Percentiles rank a stretch among this genome's conserved stretches.
phyloP scores from a whole-genome alignment of 2,888 invertebrate species.

The Congeria kusceri region DNA sequence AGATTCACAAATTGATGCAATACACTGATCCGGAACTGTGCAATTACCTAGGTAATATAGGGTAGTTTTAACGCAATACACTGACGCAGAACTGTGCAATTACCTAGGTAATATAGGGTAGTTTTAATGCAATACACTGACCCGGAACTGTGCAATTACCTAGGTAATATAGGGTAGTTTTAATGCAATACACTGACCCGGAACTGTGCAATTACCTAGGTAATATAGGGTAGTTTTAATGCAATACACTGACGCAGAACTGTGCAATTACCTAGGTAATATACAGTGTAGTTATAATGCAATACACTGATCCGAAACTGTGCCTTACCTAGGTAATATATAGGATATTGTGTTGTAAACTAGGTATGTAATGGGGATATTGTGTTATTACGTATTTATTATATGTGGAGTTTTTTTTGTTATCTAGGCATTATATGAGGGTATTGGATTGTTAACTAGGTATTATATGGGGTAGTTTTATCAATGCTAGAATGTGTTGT shows the following conservation, averaged over 20 bases:
- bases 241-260: conserved; percentile 92
- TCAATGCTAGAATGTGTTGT: too few relatives aligned
- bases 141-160: conserved; percentile 93
- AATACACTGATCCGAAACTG: conserved; percentile 93
- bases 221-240: too few relatives aligned
- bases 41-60: conserved; percentile 89
- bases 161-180: conserved; percentile 87
- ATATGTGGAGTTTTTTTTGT: too few relatives aligned
- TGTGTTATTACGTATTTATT: conserved; percentile 91
- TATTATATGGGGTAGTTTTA: too few relatives aligned
- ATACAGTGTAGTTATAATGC: conserved; percentile 90
- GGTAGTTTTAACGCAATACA: too few relatives aligned
- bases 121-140: conserved; percentile 91
- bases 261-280: conserved; percentile 92
- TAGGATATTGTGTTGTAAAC: too few relatives aligned
- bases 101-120: conserved; percentile 90
- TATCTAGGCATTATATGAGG: too few relatives aligned
- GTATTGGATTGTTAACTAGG: too few relatives aligned
- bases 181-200: conserved; percentile 92
- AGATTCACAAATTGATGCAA: conserved; percentile 92
- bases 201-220: conserved; percentile 93
- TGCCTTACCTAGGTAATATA: conserved; percentile 90
- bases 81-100: conserved; percentile 93
- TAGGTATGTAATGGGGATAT: too few relatives aligned
- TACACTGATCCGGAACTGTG: conserved; percentile 94